Conservation (phyloP, 2,797 vertebrate genomes). For the Synanceia verrucosa region DNA sequence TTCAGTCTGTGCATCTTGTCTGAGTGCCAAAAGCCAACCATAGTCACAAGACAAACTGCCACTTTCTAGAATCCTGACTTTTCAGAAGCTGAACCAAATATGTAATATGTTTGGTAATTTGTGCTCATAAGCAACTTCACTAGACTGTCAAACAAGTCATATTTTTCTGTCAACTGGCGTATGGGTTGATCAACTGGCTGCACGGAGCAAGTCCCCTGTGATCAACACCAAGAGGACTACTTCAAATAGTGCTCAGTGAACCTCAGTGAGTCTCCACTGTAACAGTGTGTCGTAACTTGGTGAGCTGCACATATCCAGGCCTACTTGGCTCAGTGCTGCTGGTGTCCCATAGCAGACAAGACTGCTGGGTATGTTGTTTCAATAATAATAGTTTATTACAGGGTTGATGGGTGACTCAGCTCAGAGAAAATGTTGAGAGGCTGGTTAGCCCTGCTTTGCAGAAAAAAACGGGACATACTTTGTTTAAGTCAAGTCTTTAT, state of each 20-base stretch:
- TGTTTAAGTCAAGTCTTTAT: neutral
- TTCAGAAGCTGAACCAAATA: neutral
- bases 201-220: neutral
- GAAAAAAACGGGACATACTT: rapidly evolving
- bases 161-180: too few relatives aligned
- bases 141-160: too few relatives aligned
- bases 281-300: neutral
- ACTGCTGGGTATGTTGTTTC: slow-evolving; percentile 8
- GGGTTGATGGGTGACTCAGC: slow-evolving; percentile 17
- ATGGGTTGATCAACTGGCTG: neutral
- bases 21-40: neutral
- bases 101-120: neutral
- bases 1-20: too few relatives aligned
- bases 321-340: slow-evolving; percentile 3
- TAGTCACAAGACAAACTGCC: neutral
- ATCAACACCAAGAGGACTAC: neutral
- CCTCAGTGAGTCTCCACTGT: neutral
- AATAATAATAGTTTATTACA: slow-evolving; percentile 62
- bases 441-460: neutral
- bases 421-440: neutral
- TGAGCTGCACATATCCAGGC: slow-evolving; percentile 10
- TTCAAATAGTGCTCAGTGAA: neutral
- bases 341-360: slow-evolving; percentile 22
- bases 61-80: neutral
- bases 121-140: neutral